Percentiles rank a stretch among this genome's conserved stretches.
Conservation (phyloP, 2,113 vertebrate genomes). For the Rhodinocichla rosea region DNA sequence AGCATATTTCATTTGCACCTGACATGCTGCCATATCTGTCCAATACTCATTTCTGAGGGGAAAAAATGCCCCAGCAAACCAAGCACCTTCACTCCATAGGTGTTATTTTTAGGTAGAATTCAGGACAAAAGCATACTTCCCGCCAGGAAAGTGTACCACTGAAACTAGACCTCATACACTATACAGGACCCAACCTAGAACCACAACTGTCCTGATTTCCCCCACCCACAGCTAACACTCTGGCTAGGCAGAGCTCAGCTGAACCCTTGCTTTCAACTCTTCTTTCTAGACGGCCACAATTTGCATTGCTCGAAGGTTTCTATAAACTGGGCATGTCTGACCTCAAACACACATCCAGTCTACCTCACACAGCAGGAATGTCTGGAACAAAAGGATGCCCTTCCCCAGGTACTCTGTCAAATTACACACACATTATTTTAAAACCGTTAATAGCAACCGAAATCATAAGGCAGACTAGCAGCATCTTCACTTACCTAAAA, state of each 20-base stretch:
- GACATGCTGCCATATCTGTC: fast-evolving
- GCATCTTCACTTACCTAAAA: slow-evolving; percentile 83
- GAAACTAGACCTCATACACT: not conserved
- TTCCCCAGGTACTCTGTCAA: not conserved
- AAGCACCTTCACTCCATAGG: not conserved
- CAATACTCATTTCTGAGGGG: not conserved
- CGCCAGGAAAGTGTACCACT: not conserved
- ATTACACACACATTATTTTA: not conserved
- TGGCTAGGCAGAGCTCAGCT: not conserved
- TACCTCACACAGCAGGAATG: not conserved
- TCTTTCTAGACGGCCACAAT: not conserved
- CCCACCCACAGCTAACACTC: not conserved
- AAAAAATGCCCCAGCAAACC: not conserved
- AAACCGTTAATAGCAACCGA: not conserved
- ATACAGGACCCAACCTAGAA: not conserved
- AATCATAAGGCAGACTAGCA: not conserved
- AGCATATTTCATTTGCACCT: not conserved
- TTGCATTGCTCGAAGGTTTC: not conserved
- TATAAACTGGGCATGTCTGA: not conserved
- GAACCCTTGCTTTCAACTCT: not conserved
- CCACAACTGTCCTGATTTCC: not conserved
- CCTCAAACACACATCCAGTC: not conserved
- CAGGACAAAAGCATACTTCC: not conserved
- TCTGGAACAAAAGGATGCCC: not conserved
- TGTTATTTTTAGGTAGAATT: not conserved